Evolutionary conservation across 2,797 vertebrate genomes (phyloP), one percentile per base, ranked within the genome.

Genomic region (Alauda arvensis): DNA sequence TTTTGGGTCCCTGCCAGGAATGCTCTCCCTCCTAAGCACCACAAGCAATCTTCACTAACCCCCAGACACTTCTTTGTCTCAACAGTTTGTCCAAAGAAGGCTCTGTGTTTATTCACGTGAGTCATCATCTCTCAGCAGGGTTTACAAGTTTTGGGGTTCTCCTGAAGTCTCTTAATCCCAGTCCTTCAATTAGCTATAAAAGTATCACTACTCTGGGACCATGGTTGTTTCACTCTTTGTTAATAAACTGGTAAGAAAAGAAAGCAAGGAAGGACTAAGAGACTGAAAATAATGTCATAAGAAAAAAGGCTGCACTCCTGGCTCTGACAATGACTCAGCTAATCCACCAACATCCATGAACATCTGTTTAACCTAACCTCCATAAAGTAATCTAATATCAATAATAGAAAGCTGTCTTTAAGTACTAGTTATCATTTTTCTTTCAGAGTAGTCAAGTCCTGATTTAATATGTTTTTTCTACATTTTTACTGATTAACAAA

Each of bases 381-480:
- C 71, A 29, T 16, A 60, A 87, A 75, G n/a, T 42, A 52, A 82
- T 45, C 78, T 40, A 66, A 46, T 12, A 72, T 62, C 79, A 72
- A 56, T 25, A 43, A 53, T 33, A n/a, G 83, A 90, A 79, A 83
- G 40, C 28, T 83, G n/a, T 43, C n/a, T 77, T 59, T 16, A 88
- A 65, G 20, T 21, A 42, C 29, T n/a, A 83, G 19, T 33, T 62
- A 70, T 2, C 9, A 20, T 56, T 79, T 84, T 67, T 67, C 24
- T 63, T 79, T 34, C 46, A 70, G 34, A 76, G 84, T 53, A 62
- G 60, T 9, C 2, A 10, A 28, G n/a, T 29, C 18, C n/a, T 69
- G 29, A 75, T 70, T 62, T 55, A 65, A 9, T 62, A 51, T 7
- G 1, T 8, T 83, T 83, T 77, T 51, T 21, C 33, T 14, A 40